Conservation (phyloP, 2,113 vertebrate genomes). For the Rhinogobius similis region DNA sequence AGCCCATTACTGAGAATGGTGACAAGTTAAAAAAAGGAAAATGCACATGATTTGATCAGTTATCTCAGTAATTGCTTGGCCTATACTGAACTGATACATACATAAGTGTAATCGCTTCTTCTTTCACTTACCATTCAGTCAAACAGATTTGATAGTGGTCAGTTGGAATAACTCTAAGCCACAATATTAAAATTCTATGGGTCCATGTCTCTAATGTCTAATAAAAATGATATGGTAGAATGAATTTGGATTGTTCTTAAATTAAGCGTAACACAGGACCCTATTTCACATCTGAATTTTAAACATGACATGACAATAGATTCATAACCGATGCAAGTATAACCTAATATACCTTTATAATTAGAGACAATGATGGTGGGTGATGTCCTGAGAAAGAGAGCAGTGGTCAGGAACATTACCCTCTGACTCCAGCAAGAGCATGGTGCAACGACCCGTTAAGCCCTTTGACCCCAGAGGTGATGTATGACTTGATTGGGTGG, state of each 20-base stretch:
- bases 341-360: not conserved
- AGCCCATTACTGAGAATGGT: too few species aligned
- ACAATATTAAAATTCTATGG: too few species aligned
- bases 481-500: slow-evolving; percentile 45
- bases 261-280: not conserved
- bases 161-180: too few species aligned
- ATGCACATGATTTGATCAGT: too few species aligned
- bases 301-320: not conserved
- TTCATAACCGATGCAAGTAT: not conserved
- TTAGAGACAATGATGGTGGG: not conserved
- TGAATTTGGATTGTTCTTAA: too few species aligned
- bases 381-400: slow-evolving; percentile 57
- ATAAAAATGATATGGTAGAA: not conserved
- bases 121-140: too few species aligned
- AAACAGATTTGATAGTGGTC: too few species aligned
- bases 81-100: too few species aligned
- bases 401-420: slow-evolving; percentile 42
- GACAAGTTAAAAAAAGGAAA: too few species aligned
- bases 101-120: too few species aligned
- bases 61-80: too few species aligned
- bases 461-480: slow-evolving; percentile 45
- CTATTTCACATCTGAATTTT: not conserved
- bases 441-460: slow-evolving; percentile 42
- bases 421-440: slow-evolving; percentile 48
- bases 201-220: not conserved